A percentile compares a stretch with the other conserved stretches of the same genome.
phyloP scores from a whole-genome alignment of 2,113 vertebrate genomes.

The Saguinus midas region DNA sequence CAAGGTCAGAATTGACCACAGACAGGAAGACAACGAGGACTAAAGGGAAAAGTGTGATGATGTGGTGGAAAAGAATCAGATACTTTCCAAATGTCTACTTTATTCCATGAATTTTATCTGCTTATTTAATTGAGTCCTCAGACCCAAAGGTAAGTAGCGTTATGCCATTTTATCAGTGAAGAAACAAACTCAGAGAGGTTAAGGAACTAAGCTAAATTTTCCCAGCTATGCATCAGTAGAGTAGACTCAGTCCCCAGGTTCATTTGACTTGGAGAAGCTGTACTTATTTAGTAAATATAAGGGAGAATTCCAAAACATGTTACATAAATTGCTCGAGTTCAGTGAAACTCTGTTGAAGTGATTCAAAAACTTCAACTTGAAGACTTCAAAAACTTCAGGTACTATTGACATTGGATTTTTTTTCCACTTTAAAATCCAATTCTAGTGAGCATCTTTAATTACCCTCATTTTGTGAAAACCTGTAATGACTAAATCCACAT shows the following conservation, averaged over 20 bases:
- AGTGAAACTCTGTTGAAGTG: not conserved
- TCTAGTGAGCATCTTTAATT: slow-evolving; percentile 24
- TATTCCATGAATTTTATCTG: not conserved
- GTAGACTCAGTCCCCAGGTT: not conserved
- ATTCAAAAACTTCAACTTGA: not conserved
- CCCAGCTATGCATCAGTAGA: not conserved
- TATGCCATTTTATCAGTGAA: not conserved
- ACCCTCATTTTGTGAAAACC: slow-evolving; percentile 14
- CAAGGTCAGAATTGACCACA: not conserved
- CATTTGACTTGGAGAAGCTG: not conserved
- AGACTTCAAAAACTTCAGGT: not conserved
- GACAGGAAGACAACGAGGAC: not conserved
- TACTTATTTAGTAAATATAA: not conserved
- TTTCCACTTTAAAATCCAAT: slow-evolving; percentile 39
- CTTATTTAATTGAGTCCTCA: not conserved
- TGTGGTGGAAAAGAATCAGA: not conserved
- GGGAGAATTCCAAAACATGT: not conserved
- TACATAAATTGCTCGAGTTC: not conserved
- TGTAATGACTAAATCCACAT: slow-evolving; percentile 17
- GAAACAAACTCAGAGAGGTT: not conserved
- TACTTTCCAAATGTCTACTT: not conserved
- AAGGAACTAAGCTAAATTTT: not conserved
- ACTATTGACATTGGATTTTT: not conserved
- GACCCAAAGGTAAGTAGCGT: not conserved
- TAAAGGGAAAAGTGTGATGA: not conserved